Base-by-base conservation (phyloP, 2,113 vertebrate genomes). In the Hippolais icterina region DNA sequence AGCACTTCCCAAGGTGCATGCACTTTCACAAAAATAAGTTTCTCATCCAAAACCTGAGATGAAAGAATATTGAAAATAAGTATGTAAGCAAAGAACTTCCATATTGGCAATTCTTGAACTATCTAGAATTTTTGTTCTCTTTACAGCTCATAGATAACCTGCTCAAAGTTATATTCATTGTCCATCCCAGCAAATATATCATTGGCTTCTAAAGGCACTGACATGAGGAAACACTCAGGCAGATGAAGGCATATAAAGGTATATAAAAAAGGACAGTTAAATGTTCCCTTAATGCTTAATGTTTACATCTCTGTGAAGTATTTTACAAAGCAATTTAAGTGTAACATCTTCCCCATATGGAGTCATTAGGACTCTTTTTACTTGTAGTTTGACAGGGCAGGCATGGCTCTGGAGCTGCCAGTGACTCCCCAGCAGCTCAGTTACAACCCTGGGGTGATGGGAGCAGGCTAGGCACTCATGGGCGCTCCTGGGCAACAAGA, bases 1-100 rank as follows among this genome's bases (percentile, higher is more conserved):
- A 99, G 95, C 56, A 99, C 97, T 12, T 99, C 99, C 98, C 99
- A 99, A 2, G 99, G 99, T 44, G 98, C 98, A 21, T 99, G 99
- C 7, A 99, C 97, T 94, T 99, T 99, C 23, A 99, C 97, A 93
- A 99, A 99, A 29, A 98, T 54, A 39, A 98, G 87, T 29, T 98
- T 99, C 19, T 98, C 98, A 82, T 99, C 97, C n/a, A 97, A 80
- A 29, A 99, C 98, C 99, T 99, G 59, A 35, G 83, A 49, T 15
- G 47, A 72, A 93, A 95, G 68, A 89, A 65, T 23, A 75, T 65
- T 84, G 85, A 94, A 72, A 95, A 61, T 39, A 70, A 1, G 1
- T 37, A 15, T 37, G 29, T 24, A 53, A 83, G 50, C 14, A 56
- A 85, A 70, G 33, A 41, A 42, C 2, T 83, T 89, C 69, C 21